These are phyloP conservation scores for Corapipo altera DNA, from an alignment of 2,113 vertebrate genomes.

Conservation along the genomic window DNA sequence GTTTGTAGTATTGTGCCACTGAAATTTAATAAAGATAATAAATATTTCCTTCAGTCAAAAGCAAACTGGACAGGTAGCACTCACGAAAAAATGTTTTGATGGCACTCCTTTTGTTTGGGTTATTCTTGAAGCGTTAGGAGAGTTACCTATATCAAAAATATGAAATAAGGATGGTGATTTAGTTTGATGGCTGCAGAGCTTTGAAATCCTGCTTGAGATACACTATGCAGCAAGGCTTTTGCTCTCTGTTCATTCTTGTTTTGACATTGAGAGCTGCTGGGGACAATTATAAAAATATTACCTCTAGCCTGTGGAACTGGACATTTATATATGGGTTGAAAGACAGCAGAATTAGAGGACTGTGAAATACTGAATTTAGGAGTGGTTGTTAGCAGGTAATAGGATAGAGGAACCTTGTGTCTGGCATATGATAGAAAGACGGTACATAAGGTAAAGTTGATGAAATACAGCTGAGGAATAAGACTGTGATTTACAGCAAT, in stretches of 20 bases:
- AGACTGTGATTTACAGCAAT: slow-evolving; percentile 22
- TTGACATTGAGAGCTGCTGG: not conserved
- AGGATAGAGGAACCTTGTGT: not conserved
- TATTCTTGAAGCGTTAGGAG: not conserved
- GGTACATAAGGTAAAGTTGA: not conserved
- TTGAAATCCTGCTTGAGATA: not conserved
- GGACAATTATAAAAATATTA: not conserved
- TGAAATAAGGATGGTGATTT: not conserved
- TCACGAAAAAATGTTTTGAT: not conserved
- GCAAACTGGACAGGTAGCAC: not conserved
- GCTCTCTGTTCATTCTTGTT: not conserved
- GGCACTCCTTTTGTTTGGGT: not conserved
- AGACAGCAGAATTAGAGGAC: slow-evolving; percentile 3
- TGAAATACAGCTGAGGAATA: slow-evolving; percentile 12
- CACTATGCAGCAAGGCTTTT: not conserved
- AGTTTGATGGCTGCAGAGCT: not conserved
- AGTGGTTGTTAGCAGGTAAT: not conserved
- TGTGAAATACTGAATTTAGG: not conserved
- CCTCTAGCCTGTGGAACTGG: not conserved
- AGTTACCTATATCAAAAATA: not conserved
- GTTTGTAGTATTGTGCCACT: not conserved
- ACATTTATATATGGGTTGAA: not conserved
- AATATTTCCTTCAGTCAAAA: not conserved
- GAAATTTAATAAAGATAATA: not conserved
- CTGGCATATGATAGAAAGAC: not conserved